Conservation (phyloP, 1,140 invertebrate species). For the Leptinotarsa lineolata region DNA sequence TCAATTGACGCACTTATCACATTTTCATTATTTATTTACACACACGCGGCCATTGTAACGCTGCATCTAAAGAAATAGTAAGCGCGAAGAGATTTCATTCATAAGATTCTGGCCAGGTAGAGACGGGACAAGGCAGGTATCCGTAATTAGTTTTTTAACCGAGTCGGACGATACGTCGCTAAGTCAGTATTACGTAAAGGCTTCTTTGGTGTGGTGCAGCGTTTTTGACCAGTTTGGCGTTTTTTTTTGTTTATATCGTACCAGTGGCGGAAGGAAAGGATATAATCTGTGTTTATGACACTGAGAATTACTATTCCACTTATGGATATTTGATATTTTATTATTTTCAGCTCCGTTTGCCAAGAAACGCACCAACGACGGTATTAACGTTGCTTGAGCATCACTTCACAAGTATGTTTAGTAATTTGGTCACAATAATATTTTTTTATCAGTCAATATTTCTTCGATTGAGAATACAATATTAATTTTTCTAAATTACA, state of each 20-base stretch:
- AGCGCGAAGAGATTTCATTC: constrained; percentile 46
- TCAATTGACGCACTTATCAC: constrained; percentile 36
- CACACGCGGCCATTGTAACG: constrained; percentile 39
- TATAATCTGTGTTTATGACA: too few species aligned
- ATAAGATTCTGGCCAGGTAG: constrained; percentile 52
- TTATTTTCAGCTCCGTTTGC: too few species aligned
- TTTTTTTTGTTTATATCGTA: constrained; percentile 39
- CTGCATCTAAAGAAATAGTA: constrained; percentile 45
- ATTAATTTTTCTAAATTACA: too few species aligned
- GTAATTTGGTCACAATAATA: too few species aligned
- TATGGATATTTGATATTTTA: not conserved
- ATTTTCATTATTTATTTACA: constrained; percentile 28
- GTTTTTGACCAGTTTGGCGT: constrained; percentile 48
- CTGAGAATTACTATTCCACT: not conserved
- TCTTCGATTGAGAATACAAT: too few species aligned
- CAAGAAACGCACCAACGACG: too few species aligned
- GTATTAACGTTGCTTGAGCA: too few species aligned
- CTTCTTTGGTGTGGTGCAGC: constrained; percentile 34
- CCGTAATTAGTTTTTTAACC: constrained; percentile 52
- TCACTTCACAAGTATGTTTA: too few species aligned
- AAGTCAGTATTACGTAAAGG: constrained; percentile 33
- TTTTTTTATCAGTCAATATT: too few species aligned
- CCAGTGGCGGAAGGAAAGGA: constrained; percentile 7
- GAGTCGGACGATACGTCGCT: constrained; percentile 27
- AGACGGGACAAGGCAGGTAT: constrained; percentile 45